Evolutionary conservation across 1,140 invertebrate genomes (phyloP), one percentile per base, ranked within the genome.

Genomic region (Hycleus cichorii): DNA sequence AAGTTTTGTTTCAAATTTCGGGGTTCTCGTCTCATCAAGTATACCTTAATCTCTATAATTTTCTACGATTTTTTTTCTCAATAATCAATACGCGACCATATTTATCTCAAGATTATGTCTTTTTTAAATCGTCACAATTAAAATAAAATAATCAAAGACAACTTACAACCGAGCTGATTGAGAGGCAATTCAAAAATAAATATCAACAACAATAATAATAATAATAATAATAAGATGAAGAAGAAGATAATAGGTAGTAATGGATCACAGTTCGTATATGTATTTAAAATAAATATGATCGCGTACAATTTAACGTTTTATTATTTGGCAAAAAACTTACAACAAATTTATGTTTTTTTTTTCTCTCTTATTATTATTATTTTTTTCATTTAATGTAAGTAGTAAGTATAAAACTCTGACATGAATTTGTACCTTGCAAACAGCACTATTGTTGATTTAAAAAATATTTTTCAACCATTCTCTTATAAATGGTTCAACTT

Each of bases 381-480:
- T 18, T 18, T 4, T 42, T 42, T 42, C 4, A 7, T 42, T 42
- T 5, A 32, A 32, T 32, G 32, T 32, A 32, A 32, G 32, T 32
- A 32, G 32, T 32, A 32, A 32, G 67, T 70, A 70, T 69, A 70
- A 69, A 68, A 69, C 67, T 71, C 66, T 68, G 66, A 71, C 69
- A 71, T 64, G 64, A 69, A 71, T 71, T 71, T 71, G 69, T 71
- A 71, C 69, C 67, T 68, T 69, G 62, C 63, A 67, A 69, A 71
- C 66, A 71, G 66, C 69, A 65, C 66, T 70, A 70, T 69, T 70
- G 64, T 68, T 60, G 62, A 60, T 66, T 64, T 63, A 68, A 64
- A 67, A 70, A 65, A 67, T 63, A 57, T 62, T 63, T 61, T 60
- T 65, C 62, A 62, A 64, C 56, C 54, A 58, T 57, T 58, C 57